These are phyloP conservation scores for Drosophila nikananu DNA, from an alignment of 1,140 invertebrate genomes.

Conservation along the genomic window DNA sequence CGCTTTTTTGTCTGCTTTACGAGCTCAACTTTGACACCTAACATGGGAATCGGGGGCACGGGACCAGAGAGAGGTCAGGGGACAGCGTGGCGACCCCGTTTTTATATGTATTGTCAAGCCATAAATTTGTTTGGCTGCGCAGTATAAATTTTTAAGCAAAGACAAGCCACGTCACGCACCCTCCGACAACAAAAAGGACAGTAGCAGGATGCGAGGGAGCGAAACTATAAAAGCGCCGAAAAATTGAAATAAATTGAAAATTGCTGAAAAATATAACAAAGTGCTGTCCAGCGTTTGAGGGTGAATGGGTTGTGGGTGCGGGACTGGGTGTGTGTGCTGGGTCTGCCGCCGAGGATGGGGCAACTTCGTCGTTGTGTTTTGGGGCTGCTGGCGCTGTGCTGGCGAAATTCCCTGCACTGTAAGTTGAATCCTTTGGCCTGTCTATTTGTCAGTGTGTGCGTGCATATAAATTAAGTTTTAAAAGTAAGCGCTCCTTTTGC, in stretches of 20 bases:
- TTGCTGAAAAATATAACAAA: constrained; percentile 69
- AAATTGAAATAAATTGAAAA: constrained; percentile 82
- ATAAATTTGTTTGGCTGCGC: constrained; percentile 76
- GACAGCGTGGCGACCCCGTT: constrained; percentile 50
- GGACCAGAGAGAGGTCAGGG: constrained; percentile 7
- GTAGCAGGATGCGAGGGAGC: constrained; percentile 26
- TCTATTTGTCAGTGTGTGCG: constrained; percentile 52
- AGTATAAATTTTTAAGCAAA: constrained; percentile 74
- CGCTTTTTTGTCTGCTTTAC: constrained; percentile 12
- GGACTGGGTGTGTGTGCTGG: background rate
- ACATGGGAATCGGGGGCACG: constrained; percentile 19
- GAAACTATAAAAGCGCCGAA: constrained; percentile 72
- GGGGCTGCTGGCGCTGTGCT: constrained; percentile 22
- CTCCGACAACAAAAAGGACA: constrained; percentile 23
- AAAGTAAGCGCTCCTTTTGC: constrained; percentile 63
- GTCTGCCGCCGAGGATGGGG: constrained; percentile 6
- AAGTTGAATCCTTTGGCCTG: constrained; percentile 64
- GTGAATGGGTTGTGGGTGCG: constrained; percentile 12
- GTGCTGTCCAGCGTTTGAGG: constrained; percentile 38
- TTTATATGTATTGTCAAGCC: constrained; percentile 55
- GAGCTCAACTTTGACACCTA: constrained; percentile 60
- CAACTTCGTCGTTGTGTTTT: constrained; percentile 8
- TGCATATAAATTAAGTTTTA: constrained; percentile 83
- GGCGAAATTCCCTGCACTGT: constrained; percentile 40
- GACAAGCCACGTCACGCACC: constrained; percentile 62